Conservation (phyloP, 1,140 invertebrate species). For the Hypothenemus hampei region DNA sequence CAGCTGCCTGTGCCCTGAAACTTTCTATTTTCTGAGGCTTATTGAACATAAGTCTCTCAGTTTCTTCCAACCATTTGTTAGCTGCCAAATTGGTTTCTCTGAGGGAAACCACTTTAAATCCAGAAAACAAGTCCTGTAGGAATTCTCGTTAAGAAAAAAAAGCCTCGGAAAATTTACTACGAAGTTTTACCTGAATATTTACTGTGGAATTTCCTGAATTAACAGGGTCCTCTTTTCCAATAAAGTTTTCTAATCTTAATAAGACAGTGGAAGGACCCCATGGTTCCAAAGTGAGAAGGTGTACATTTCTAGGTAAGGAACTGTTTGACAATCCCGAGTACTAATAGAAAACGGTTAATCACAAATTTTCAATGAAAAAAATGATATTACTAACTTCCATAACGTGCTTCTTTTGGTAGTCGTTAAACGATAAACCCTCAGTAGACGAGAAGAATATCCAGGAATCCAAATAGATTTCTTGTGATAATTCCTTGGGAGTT, state of each 20-base stretch:
- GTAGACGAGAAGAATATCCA: slow-evolving; percentile 28
- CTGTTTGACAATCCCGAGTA: slow-evolving; percentile 46
- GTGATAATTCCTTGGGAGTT: slow-evolving; percentile 25
- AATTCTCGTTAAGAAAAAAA: neutral
- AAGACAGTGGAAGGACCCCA: slow-evolving; percentile 54
- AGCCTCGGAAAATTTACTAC: neutral
- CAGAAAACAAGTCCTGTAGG: slow-evolving; percentile 26
- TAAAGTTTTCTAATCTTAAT: slow-evolving; percentile 70
- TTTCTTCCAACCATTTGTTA: slow-evolving; percentile 30
- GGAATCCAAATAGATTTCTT: slow-evolving; percentile 29
- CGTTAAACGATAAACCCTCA: slow-evolving; percentile 6
- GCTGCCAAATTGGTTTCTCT: slow-evolving; percentile 30
- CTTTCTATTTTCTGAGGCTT: neutral
- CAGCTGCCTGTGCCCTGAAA: no score
- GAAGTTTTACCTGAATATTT: neutral
- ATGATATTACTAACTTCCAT: slow-evolving; percentile 52
- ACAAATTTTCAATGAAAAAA: slow-evolving; percentile 24
- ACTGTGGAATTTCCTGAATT: slow-evolving; percentile 1
- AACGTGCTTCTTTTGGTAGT: slow-evolving; percentile 5
- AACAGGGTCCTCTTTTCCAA: slow-evolving; percentile 55
- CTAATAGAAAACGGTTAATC: slow-evolving; percentile 41
- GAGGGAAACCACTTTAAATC: slow-evolving; percentile 27
- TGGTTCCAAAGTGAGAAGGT: slow-evolving; percentile 68
- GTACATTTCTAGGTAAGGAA: slow-evolving; percentile 60
- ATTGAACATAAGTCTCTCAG: slow-evolving; percentile 19